phyloP scores from a whole-genome alignment of 37 sponge, comb jelly and placozoan genomes.

The Halichondria panicea region DNA sequence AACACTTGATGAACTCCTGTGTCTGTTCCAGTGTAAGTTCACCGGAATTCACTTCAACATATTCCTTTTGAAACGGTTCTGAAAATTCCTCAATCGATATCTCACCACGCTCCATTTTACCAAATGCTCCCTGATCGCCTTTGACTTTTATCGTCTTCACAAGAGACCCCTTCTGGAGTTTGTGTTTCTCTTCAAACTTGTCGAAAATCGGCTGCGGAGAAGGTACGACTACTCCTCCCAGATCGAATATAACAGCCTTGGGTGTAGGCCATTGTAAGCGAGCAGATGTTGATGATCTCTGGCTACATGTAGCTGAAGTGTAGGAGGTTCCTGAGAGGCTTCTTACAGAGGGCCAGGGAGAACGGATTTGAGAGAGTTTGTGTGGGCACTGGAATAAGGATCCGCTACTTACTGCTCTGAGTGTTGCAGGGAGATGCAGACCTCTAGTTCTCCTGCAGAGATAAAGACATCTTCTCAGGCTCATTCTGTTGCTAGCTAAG shows the following conservation, averaged over 20 bases:
- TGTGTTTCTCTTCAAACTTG: constrained; percentile 43
- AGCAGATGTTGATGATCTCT: too few species aligned
- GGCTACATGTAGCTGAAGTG: too few species aligned
- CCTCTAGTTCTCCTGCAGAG: too few species aligned
- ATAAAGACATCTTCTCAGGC: too few species aligned
- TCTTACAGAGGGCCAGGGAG: too few species aligned
- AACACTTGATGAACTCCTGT: constrained; percentile 14
- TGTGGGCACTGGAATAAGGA: too few species aligned
- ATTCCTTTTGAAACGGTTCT: constrained; percentile 42
- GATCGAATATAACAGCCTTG: constrained; percentile 76
- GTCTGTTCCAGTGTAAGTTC: constrained; percentile 7
- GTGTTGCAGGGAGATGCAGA: too few species aligned
- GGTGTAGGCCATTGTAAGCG: too few species aligned
- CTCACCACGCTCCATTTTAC: constrained; percentile 64
- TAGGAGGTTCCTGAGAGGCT: too few species aligned
- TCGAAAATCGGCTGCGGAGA: constrained; percentile 59
- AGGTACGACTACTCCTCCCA: constrained; percentile 68
- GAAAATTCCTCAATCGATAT: constrained; percentile 38
- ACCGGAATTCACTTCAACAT: background rate
- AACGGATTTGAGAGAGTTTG: too few species aligned
- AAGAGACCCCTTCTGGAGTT: constrained; percentile 36
- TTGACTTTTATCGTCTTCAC: constrained; percentile 39
- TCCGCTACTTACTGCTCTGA: too few species aligned
- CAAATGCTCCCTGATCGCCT: constrained; percentile 54
- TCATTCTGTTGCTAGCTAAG: too few species aligned